Conservation (phyloP, 2,113 vertebrate species). For the Ammodytes marinus region DNA sequence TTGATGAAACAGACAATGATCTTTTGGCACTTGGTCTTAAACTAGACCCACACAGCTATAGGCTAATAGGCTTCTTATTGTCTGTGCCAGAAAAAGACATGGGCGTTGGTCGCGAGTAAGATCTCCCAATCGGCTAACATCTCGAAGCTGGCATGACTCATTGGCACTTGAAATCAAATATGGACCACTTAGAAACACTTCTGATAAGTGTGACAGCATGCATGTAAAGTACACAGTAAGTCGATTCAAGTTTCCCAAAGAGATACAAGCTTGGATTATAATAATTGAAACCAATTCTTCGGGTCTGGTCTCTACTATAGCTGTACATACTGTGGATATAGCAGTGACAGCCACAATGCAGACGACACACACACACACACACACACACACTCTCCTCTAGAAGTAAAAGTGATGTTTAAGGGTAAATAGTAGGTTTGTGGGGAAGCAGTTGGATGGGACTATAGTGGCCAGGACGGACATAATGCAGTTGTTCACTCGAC, state of each 20-base stretch:
- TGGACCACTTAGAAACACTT: conserved; percentile 57
- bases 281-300: conserved; percentile 18
- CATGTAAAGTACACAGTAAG: conserved; percentile 71
- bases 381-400: conserved; percentile 25
- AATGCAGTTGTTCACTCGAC: conserved; percentile 55
- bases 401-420: background rate
- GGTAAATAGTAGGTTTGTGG: conserved; percentile 16
- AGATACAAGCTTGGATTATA: conserved; percentile 40
- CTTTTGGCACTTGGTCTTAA: conserved; percentile 82
- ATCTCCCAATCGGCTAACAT: conserved; percentile 45
- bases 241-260: conserved; percentile 54
- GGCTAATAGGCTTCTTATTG: conserved; percentile 25
- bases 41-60: conserved; percentile 53
- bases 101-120: conserved; percentile 38
- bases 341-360: conserved; percentile 16
- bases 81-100: conserved; percentile 51
- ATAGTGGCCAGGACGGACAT: conserved; percentile 34
- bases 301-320: conserved; percentile 21
- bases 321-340: conserved; percentile 11
- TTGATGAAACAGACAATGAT: conserved; percentile 46
- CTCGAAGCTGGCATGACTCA: conserved; percentile 54
- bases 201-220: conserved; percentile 69
- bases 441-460: conserved; percentile 36
- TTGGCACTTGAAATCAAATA: conserved; percentile 80
- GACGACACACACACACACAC: conserved; percentile 2